These are phyloP conservation scores for Rousettus leschenaultii DNA, from an alignment of 2,113 vertebrate genomes.

Conservation along the genomic window DNA sequence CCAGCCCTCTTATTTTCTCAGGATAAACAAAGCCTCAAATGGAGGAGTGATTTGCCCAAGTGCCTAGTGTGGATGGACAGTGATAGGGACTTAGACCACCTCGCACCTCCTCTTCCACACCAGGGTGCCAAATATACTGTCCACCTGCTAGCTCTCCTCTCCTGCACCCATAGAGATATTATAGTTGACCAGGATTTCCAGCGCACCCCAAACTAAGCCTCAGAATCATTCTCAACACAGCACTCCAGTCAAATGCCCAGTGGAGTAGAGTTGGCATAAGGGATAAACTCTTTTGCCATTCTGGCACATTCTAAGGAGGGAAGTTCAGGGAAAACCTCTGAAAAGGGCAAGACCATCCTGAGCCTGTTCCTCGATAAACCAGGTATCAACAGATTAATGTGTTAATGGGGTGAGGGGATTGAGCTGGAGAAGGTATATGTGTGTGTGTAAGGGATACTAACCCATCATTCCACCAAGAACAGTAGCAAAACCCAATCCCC, in stretches of 20 bases:
- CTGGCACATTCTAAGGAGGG: not conserved
- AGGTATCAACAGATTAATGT: not conserved
- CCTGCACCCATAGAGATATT: not conserved
- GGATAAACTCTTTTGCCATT: not conserved
- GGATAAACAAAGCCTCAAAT: not conserved
- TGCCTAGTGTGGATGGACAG: not conserved
- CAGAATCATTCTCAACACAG: not conserved
- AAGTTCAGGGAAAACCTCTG: not conserved
- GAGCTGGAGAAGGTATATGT: not conserved
- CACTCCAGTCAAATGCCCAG: not conserved
- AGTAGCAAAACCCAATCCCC: not conserved
- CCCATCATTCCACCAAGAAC: not conserved
- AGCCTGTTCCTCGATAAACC: not conserved
- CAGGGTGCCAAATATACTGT: not conserved
- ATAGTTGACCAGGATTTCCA: not conserved
- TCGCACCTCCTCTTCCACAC: not conserved
- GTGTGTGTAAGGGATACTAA: not conserved
- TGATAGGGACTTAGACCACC: not conserved
- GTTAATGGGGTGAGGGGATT: not conserved
- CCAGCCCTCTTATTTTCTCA: not conserved
- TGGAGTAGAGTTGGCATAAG: rapidly evolving
- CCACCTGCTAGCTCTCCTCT: not conserved
- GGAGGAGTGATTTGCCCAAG: not conserved
- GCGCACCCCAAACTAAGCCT: not conserved
- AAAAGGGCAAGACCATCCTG: not conserved